These are phyloP conservation scores for Girardinus metallicus DNA, from an alignment of 2,797 vertebrate species.

Conservation along the genomic window DNA sequence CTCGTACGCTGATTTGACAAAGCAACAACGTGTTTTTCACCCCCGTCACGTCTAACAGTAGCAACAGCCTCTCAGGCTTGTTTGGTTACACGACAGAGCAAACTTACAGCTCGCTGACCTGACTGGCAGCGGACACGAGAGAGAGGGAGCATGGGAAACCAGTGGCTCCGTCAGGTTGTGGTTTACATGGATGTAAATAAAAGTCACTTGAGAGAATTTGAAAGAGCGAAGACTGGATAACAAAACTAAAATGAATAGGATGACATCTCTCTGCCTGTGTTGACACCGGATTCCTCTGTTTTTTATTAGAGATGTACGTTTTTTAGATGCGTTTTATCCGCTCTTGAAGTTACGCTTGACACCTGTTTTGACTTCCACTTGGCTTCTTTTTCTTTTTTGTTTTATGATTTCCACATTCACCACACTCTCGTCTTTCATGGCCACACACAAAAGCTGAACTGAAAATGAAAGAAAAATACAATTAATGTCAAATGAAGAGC, in stretches of 20 bases:
- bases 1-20: conserved; percentile 8
- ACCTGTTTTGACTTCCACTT: background rate
- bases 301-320: background rate
- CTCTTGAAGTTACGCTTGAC: background rate
- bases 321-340: background rate
- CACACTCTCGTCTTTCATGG: background rate
- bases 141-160: conserved; percentile 59
- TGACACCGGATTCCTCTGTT: background rate
- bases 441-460: background rate
- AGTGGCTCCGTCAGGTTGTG: conserved; percentile 29
- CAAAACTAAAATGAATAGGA: background rate
- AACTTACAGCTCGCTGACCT: conserved; percentile 59
- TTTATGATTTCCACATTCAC: background rate
- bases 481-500: background rate
- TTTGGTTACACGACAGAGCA: conserved; percentile 71
- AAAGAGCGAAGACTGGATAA: conserved; percentile 23
- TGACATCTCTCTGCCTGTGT: background rate
- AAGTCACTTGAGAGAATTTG: conserved; percentile 12
- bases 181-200: conserved; percentile 29
- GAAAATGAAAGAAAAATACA: background rate
- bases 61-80: conserved; percentile 70
- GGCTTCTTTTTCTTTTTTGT: background rate
- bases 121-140: conserved; percentile 31
- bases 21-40: conserved; percentile 53
- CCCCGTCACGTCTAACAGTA: conserved; percentile 75